Conservation (phyloP, 2,797 vertebrate genomes). For the Nothura maculosa region DNA sequence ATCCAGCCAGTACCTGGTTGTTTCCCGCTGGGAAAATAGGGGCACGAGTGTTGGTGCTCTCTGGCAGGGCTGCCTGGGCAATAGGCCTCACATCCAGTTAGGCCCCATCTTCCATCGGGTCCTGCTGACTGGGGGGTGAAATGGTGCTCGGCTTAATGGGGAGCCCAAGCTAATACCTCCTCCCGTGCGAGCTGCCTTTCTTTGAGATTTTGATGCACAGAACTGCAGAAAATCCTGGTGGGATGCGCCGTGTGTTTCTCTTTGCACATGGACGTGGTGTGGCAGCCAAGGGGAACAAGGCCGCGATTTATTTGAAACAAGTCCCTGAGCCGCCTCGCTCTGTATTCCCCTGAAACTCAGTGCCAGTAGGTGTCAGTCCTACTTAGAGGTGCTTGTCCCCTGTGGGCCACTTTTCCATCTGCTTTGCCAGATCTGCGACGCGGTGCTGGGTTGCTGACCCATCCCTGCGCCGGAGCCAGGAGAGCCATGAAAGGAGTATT, state of each 20-base stretch:
- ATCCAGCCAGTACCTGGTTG: slow-evolving; percentile 66
- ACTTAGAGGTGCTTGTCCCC: background rate
- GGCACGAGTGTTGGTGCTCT: slow-evolving; percentile 74
- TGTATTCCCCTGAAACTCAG: background rate
- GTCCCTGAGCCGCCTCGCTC: background rate
- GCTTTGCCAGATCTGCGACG: background rate
- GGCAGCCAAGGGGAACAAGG: background rate
- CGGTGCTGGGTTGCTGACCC: background rate
- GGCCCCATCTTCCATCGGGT: background rate
- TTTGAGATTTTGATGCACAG: background rate
- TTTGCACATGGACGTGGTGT: background rate
- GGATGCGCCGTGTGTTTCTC: background rate
- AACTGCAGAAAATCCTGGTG: background rate
- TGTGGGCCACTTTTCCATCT: background rate
- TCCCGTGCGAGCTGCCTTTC: background rate
- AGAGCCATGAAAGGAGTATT: background rate
- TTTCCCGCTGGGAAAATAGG: slow-evolving; percentile 78
- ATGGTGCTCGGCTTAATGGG: background rate
- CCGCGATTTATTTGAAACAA: background rate
- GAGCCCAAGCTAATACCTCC: background rate
- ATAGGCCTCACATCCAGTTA: background rate
- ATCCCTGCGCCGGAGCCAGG: background rate
- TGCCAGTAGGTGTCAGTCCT: background rate
- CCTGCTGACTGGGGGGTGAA: slow-evolving; percentile 31
- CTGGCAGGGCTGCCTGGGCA: slow-evolving; percentile 43